Conservation (phyloP, 2,797 vertebrate species). For the Molothrus aeneus region DNA sequence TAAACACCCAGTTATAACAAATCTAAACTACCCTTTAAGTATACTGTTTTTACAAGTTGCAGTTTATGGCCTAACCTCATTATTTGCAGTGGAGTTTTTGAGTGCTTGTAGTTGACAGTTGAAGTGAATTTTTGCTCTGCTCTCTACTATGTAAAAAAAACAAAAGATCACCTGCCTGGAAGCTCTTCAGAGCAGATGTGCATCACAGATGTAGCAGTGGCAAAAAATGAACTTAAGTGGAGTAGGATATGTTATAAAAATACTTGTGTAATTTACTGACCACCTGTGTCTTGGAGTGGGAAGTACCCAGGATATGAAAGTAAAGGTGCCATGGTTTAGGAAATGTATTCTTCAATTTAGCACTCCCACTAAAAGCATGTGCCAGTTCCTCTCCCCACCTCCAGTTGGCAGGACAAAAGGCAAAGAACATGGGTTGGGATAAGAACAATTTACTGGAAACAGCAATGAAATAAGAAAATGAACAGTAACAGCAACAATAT, state of each 20-base stretch:
- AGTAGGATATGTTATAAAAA: not conserved
- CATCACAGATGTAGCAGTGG: not conserved
- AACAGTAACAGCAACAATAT: not conserved
- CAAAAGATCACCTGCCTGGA: not conserved
- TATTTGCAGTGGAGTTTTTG: not conserved
- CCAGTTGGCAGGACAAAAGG: not conserved
- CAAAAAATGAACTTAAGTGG: not conserved
- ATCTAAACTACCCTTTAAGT: not conserved
- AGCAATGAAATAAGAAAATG: not conserved
- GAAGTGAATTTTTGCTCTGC: not conserved
- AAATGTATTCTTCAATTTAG: not conserved
- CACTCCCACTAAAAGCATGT: accelerated
- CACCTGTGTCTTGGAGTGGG: not conserved
- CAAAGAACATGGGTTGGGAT: not conserved
- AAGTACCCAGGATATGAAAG: not conserved
- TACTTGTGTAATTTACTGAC: not conserved
- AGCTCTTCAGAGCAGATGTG: not conserved
- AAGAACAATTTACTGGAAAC: not conserved
- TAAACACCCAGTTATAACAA: not conserved
- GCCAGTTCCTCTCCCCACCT: accelerated
- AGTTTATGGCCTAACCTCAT: not conserved
- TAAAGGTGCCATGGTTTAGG: not conserved
- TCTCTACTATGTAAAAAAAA: not conserved
- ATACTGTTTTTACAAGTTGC: not conserved
- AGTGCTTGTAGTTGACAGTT: not conserved